Conservation (phyloP, 2,113 vertebrate species). For the Triplophysa tibetana region DNA sequence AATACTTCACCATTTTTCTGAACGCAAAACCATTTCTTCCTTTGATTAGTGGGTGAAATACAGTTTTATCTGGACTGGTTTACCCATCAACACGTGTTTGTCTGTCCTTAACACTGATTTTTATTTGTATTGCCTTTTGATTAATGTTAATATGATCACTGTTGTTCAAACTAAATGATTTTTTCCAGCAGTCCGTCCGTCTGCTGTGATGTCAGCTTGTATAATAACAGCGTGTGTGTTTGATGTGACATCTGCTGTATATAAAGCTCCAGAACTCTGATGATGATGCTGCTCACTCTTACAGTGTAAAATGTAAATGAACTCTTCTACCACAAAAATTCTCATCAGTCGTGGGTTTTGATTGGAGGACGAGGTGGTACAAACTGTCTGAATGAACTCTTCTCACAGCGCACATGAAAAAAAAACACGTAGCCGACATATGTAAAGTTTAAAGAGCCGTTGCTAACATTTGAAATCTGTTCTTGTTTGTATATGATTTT, state of each 20-base stretch:
- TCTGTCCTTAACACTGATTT: slow-evolving; percentile 61
- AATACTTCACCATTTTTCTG: too few species aligned
- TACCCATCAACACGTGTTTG: slow-evolving; percentile 19
- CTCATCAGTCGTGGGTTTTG: slow-evolving; percentile 67
- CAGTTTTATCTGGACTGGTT: too few species aligned
- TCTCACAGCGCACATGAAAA: slow-evolving; percentile 48
- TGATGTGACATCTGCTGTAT: slow-evolving; percentile 50
- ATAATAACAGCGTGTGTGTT: slow-evolving; percentile 36
- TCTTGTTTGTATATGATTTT: slow-evolving; percentile 93
- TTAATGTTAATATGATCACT: slow-evolving; percentile 57
- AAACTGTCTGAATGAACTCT: slow-evolving; percentile 67
- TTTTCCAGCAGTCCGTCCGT: too few species aligned
- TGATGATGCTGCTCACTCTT: not conserved
- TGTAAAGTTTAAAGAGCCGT: slow-evolving; percentile 91
- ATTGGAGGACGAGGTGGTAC: slow-evolving; percentile 28
- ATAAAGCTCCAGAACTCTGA: slow-evolving; percentile 64
- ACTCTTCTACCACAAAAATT: slow-evolving; percentile 63
- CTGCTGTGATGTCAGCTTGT: slow-evolving; percentile 69
- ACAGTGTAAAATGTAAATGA: not conserved
- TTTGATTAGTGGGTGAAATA: not conserved
- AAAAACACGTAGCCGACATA: slow-evolving; percentile 71
- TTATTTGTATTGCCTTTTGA: slow-evolving; percentile 74
- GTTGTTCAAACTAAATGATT: too few species aligned
- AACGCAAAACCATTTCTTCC: slow-evolving; percentile 43
- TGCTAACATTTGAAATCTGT: slow-evolving; percentile 89